Base-by-base conservation (phyloP, 2,113 vertebrate species). In the Bothrops jararaca region DNA sequence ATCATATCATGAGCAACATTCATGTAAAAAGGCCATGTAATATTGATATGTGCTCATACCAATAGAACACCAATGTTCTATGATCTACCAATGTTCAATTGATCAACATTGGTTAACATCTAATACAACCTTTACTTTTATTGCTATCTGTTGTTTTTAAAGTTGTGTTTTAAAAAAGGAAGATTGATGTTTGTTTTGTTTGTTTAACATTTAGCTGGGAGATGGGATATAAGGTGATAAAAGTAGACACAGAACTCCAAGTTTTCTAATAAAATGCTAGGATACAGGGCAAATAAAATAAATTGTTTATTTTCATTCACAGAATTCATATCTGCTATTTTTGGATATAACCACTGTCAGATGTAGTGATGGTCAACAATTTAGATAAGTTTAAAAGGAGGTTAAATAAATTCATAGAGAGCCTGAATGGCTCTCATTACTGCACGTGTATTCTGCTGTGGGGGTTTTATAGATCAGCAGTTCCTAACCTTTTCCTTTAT, bases 51-150 rank as follows among this genome's bases (percentile, higher is more conserved):
- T 24, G 45, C 20, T 53, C 50, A 58, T 22, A 54, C 58, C 54
- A 94, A 92, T 74, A 86, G 42, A 93, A 95, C 45, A 94, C 80
- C 9, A 56, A 20, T 89, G 64, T 69, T 69, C 64, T 69, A 69
- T 69, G 64, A n/a, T n/a, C 60, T 64, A 26, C 60, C 26, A 64
- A 64, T 64, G 26, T 64, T 64, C 26, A 93, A 45, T 85, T 94
- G 92, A 92, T 69, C 4, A 64, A 13, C 60, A 91, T 2, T 50
- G 48, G 24, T 86, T 88, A 92, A 10, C 54, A 87, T 56, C 42
- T 93, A n/a, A 91, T 54, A 94, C 64, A 45, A 26, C 23, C 92
- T 23, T 39, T 42, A 80, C 24, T 86, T 42, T 86, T 24, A n/a
- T 52, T 24, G 13, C 13, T 18, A 87, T 53, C 50, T 87, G 12